These are phyloP conservation scores for Syndactyla subalaris DNA, from an alignment of 2,797 vertebrate species.

Conservation along the genomic window DNA sequence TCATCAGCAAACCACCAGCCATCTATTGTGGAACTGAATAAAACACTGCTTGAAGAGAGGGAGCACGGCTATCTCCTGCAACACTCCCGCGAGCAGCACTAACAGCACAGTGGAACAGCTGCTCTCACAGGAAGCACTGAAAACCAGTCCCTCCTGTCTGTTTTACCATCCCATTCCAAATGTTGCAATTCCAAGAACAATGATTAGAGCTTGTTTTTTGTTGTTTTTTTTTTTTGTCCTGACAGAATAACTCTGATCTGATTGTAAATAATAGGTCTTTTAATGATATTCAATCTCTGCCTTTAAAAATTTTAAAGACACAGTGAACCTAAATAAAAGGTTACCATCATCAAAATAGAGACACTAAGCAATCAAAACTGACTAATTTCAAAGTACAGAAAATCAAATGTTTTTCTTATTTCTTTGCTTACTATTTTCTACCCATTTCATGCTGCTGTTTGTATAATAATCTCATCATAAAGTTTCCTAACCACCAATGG, in stretches of 20 bases:
- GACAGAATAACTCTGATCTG: not conserved
- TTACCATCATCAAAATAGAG: not conserved
- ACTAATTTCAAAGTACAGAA: not conserved
- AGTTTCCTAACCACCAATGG: not conserved
- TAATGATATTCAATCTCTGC: not conserved
- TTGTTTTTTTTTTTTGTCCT: not conserved
- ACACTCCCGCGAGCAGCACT: not conserved
- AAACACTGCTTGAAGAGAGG: not conserved
- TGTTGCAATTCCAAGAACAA: not conserved
- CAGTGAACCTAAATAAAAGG: not conserved
- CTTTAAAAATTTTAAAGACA: not conserved
- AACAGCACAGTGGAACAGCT: not conserved
- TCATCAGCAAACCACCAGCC: not conserved
- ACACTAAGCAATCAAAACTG: not conserved
- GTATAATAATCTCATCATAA: not conserved
- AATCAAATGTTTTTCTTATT: not conserved
- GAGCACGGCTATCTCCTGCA: not conserved
- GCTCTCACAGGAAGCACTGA: not conserved
- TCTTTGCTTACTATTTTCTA: not conserved
- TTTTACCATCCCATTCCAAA: not conserved
- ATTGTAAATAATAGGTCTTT: not conserved
- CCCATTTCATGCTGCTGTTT: not conserved
- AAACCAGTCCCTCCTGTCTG: fast-evolving
- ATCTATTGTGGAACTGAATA: not conserved
- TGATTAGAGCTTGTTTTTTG: not conserved